Evolutionary conservation across 1,140 invertebrate genomes (phyloP), one percentile per base, ranked within the genome.

Genomic region (Brachionus rotundiformis): DNA sequence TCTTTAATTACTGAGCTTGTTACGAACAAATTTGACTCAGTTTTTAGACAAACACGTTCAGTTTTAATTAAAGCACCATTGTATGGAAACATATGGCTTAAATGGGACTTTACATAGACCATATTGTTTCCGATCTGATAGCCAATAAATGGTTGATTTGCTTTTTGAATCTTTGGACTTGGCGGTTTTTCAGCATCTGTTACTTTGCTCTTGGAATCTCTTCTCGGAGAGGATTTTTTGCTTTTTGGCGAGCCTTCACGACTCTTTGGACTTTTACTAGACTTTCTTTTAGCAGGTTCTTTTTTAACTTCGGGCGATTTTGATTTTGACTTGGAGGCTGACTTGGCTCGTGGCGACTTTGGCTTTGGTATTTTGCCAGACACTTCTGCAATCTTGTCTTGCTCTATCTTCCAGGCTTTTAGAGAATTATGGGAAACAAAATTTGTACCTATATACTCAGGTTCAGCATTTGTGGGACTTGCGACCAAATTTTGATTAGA

Each of bases 101-200:
- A 83, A 27, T 84, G 85, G 8, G 86, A 86, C 39, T 85, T 85
- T 3, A 85, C 84, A 83, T 88, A 85, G 1, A 88, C 84, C 36
- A 88, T 82, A 29, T 85, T 84, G 77, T 87, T 86, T 29, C 86
- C 87, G 13, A 87, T 82, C 83, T 88, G 85, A 82, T 88, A 88
- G 10, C 87, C 87, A 76, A 81, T 27, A 33, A 84, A 33, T 29
- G 13, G 39, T 59, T 39, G 39, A 31, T 59, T 81, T 3, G 33
- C 68, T 41, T 77, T 77, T 59, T 61, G 49, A 77, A 36, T 39
- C n/a, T 41, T n/a, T 2, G 49, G 13, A 25, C 23, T 23, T 82
- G 36, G 27, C 23, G 71, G 65, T n/a, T 75, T 59, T 27, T 82
- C 68, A 54, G 16, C 10, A n/a, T 25, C 54, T 16, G 11, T n/a